phyloP scores from a whole-genome alignment of 2,888 invertebrate species.

The Hydroisotoma schaefferi region DNA sequence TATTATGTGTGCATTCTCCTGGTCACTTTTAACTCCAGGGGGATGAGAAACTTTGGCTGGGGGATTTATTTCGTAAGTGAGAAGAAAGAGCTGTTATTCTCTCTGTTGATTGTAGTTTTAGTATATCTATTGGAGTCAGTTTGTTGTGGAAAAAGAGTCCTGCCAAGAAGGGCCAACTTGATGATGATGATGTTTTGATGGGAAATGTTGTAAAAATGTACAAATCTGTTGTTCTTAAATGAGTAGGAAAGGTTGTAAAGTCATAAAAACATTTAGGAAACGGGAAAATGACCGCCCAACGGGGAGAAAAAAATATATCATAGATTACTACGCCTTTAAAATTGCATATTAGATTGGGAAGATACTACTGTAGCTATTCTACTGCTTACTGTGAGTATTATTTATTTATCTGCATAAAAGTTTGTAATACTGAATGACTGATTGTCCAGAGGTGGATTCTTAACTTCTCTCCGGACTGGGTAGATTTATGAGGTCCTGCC shows the following conservation, averaged over 20 bases:
- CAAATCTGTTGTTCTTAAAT: conserved; percentile 46
- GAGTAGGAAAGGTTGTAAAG: conserved; percentile 46
- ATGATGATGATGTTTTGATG: conserved; percentile 49
- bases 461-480: neutral
- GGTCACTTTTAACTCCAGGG: conserved; percentile 1
- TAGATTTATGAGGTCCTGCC: conserved; percentile 38
- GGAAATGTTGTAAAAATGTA: conserved; percentile 49
- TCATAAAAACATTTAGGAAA: conserved; percentile 48
- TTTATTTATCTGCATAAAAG: no score
- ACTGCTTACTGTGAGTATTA: no score
- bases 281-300: conserved; percentile 47
- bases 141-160: neutral
- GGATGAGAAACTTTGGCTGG: conserved; percentile 1
- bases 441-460: conserved; percentile 13
- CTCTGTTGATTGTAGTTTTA: no score
- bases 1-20: conserved; percentile 11
- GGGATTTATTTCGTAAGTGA: neutral
- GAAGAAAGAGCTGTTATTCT: conserved; percentile 4
- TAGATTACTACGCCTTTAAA: neutral
- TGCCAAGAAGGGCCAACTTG: conserved; percentile 15
- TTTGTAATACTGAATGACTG: neutral
- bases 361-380: neutral
- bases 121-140: no score
- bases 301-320: conserved; percentile 30
- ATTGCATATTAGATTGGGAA: neutral